Evolutionary conservation across 2,113 vertebrate species (phyloP).

Genomic region (Saguinus imperator): DNA sequence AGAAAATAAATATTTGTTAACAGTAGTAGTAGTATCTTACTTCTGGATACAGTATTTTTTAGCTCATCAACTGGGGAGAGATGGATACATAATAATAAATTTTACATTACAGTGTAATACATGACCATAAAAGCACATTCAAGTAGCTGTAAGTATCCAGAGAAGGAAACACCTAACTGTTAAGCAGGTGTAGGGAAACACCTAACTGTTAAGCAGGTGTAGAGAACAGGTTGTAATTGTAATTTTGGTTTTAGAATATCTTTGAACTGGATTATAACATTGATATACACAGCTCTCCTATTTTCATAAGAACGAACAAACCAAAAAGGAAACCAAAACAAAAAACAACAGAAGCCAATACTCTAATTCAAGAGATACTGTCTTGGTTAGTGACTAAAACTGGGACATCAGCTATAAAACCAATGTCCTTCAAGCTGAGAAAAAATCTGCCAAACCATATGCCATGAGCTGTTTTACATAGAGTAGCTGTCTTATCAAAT

Average conservation of each 20-base stretch:
- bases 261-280: neutral
- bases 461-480: neutral
- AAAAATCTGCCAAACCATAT: constrained; percentile 31
- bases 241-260: neutral
- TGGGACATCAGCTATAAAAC: constrained; percentile 11
- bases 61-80: neutral
- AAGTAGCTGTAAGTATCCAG: neutral
- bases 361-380: neutral
- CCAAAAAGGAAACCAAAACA: neutral
- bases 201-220: neutral
- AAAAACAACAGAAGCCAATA: neutral
- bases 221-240: neutral
- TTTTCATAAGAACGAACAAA: constrained; percentile 7
- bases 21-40: neutral
- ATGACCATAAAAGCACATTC: neutral
- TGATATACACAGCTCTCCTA: neutral
- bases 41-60: neutral
- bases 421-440: neutral
- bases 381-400: neutral
- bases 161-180: neutral
- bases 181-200: neutral
- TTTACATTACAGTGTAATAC: neutral
- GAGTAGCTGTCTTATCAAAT: neutral
- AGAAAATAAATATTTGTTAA: constrained; percentile 11
- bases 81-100: neutral